These are phyloP conservation scores for Colletes collaris DNA, from an alignment of 2,888 invertebrate species.

Conservation along the genomic window DNA sequence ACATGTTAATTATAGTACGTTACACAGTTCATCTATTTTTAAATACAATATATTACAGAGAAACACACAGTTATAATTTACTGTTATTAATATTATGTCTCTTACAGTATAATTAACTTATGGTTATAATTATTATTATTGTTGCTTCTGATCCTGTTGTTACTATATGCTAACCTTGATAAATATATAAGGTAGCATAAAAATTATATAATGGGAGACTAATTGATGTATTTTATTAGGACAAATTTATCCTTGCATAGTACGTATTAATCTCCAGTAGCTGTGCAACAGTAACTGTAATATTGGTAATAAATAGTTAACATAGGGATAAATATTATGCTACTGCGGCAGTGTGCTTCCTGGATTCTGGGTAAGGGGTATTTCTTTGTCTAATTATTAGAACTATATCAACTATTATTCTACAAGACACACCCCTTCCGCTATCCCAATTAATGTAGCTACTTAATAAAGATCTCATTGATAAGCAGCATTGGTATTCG, in stretches of 20 bases:
- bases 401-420: constrained; percentile 72
- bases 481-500: constrained; percentile 75
- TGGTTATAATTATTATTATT: constrained; percentile 74
- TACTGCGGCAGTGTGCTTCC: constrained; percentile 81
- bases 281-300: constrained; percentile 79
- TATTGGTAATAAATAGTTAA: constrained; percentile 81
- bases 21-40: constrained; percentile 79
- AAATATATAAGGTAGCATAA: constrained; percentile 78
- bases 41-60: constrained; percentile 83
- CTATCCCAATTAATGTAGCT: constrained; percentile 70
- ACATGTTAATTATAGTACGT: constrained; percentile 72
- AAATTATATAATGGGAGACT: constrained; percentile 79
- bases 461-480: constrained; percentile 74
- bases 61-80: constrained; percentile 83
- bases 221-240: constrained; percentile 72
- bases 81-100: constrained; percentile 81
- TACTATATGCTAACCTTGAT: constrained; percentile 65
- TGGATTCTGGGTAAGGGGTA: constrained; percentile 77
- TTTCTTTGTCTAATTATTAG: constrained; percentile 69
- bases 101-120: constrained; percentile 76
- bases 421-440: constrained; percentile 68
- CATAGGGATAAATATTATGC: constrained; percentile 81
- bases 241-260: constrained; percentile 65
- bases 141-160: constrained; percentile 64
- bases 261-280: constrained; percentile 75